Conservation (phyloP, 2,888 invertebrate species). For the Lydus trimaculatus region DNA sequence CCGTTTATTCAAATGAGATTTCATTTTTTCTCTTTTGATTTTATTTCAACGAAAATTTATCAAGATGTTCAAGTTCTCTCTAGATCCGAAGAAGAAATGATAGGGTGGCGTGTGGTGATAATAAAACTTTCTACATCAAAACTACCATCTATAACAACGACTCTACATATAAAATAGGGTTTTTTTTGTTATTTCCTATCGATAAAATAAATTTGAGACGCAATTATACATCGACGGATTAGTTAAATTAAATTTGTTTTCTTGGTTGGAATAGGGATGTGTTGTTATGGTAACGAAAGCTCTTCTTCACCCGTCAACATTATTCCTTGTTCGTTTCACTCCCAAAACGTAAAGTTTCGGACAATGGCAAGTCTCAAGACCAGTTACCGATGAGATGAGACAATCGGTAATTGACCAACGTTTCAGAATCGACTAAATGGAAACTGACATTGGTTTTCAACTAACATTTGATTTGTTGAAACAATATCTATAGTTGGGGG, state of each 20-base stretch:
- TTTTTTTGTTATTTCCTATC: neutral
- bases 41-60: conserved; percentile 36
- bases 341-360: conserved; percentile 35
- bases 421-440: conserved; percentile 32
- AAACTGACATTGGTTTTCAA: conserved; percentile 24
- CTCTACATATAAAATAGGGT: neutral
- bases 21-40: conserved; percentile 36
- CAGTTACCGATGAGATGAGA: conserved; percentile 46
- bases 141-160: conserved; percentile 30
- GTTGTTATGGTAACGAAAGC: conserved; percentile 53
- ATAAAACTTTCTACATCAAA: conserved; percentile 35
- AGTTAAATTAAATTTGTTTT: conserved; percentile 52
- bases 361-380: conserved; percentile 45
- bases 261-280: conserved; percentile 40
- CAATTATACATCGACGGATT: conserved; percentile 40
- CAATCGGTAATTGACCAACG: conserved; percentile 53
- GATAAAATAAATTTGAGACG: conserved; percentile 23
- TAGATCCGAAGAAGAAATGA: conserved; percentile 23
- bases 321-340: neutral
- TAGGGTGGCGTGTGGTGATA: too few species aligned
- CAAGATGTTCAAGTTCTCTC: conserved; percentile 37
- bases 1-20: conserved; percentile 37
- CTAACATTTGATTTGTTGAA: neutral
- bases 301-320: neutral
- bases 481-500: too few species aligned